These are phyloP conservation scores for Drosophila melanosoma DNA, from an alignment of 2,888 invertebrate genomes.

Conservation along the genomic window DNA sequence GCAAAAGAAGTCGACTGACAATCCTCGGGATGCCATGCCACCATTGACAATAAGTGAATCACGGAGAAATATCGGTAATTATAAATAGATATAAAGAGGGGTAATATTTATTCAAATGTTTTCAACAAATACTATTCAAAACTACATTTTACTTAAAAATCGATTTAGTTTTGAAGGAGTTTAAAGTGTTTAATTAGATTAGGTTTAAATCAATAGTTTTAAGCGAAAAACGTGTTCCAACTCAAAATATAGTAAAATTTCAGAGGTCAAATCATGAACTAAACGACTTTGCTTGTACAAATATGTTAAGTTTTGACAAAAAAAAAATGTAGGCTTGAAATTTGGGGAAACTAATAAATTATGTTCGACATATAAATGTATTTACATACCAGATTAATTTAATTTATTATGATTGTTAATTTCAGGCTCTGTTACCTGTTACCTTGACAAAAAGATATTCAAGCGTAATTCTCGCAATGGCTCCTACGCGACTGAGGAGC, in stretches of 20 bases:
- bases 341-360: neutral
- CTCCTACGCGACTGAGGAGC: conserved; percentile 82
- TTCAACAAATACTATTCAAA: neutral
- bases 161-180: neutral
- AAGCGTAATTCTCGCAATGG: conserved; percentile 81
- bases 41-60: conserved; percentile 84
- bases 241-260: neutral
- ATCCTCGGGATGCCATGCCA: conserved; percentile 72
- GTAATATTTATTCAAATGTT: neutral
- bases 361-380: neutral
- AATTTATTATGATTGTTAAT: neutral
- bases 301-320: neutral
- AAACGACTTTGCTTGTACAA: neutral
- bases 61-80: conserved; percentile 83
- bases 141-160: neutral
- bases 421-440: conserved; percentile 85
- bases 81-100: neutral
- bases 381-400: neutral
- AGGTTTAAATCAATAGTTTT: neutral
- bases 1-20: conserved; percentile 60
- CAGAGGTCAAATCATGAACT: neutral
- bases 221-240: neutral
- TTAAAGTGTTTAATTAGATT: neutral
- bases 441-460: conserved; percentile 84
- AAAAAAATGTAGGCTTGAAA: neutral